phyloP scores from a whole-genome alignment of 2,113 vertebrate genomes.

The Austrofundulus limnaeus region DNA sequence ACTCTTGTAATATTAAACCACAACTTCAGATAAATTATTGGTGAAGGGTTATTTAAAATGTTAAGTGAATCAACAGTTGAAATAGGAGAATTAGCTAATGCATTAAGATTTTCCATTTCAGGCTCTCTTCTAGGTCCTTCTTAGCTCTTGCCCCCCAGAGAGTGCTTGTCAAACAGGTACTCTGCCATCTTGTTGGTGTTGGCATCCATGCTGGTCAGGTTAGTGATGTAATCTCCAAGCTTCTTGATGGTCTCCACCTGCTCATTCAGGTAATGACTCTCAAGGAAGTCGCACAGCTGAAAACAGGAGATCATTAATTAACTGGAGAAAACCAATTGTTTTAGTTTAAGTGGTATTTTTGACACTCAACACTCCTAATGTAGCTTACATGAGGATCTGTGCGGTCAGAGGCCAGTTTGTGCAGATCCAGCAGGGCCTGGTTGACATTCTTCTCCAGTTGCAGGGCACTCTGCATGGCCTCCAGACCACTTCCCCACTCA shows the following conservation, averaged over 20 bases:
- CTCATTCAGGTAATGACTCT: conserved; percentile 88
- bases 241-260: conserved; percentile 95
- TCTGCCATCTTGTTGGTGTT: conserved; percentile 87
- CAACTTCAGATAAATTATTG: no score
- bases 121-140: not conserved
- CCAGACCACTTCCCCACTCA: conserved; percentile 82
- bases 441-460: conserved; percentile 86
- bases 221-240: conserved; percentile 83
- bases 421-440: conserved; percentile 84
- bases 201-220: conserved; percentile 77
- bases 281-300: conserved; percentile 87
- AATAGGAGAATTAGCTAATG: not conserved
- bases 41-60: not conserved
- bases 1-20: no score
- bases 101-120: not conserved
- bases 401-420: conserved; percentile 75
- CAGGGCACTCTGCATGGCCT: conserved; percentile 82
- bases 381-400: conserved; percentile 82
- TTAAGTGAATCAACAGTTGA: not conserved
- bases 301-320: not conserved
- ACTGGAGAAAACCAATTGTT: no score
- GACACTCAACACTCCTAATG: not conserved
- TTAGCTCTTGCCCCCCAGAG: conserved; percentile 81
- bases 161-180: conserved; percentile 97
- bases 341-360: no score